Evolutionary conservation across 2,888 invertebrate genomes (phyloP).

Genomic region (Odontocerum albicorne): DNA sequence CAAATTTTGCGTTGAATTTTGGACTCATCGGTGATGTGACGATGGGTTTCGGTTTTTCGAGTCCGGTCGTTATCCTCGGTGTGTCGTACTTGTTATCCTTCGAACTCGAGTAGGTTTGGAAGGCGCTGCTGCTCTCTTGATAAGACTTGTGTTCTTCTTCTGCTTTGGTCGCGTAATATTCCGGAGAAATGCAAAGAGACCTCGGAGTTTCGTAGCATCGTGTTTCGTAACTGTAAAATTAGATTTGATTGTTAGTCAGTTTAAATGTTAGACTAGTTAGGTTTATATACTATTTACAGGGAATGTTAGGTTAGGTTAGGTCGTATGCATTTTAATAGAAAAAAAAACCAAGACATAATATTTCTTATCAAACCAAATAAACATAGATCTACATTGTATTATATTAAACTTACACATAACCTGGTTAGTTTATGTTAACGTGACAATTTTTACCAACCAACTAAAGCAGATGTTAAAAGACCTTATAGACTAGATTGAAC

Average conservation of each 20-base stretch:
- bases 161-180: conserved; percentile 41
- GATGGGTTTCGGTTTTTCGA: conserved; percentile 41
- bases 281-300: no score
- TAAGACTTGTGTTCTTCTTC: conserved; percentile 48
- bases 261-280: no score
- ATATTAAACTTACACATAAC: no score
- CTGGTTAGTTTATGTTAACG: no score
- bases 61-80: conserved; percentile 37
- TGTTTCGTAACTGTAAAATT: conserved; percentile 55
- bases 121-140: conserved; percentile 40
- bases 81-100: conserved; percentile 39
- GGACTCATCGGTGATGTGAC: conserved; percentile 48
- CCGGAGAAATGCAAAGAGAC: conserved; percentile 44
- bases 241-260: conserved; percentile 23
- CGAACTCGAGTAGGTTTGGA: conserved; percentile 34
- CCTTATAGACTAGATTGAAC: no score
- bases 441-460: no score
- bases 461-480: no score
- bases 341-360: no score
- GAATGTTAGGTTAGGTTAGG: no score
- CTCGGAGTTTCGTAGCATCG: conserved; percentile 58
- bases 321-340: no score
- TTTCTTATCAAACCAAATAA: no score
- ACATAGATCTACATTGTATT: no score
- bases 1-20: conserved; percentile 53